These are phyloP conservation scores for Platyrinchus mystaceus DNA, from an alignment of 2,797 vertebrate genomes.

Conservation along the genomic window DNA sequence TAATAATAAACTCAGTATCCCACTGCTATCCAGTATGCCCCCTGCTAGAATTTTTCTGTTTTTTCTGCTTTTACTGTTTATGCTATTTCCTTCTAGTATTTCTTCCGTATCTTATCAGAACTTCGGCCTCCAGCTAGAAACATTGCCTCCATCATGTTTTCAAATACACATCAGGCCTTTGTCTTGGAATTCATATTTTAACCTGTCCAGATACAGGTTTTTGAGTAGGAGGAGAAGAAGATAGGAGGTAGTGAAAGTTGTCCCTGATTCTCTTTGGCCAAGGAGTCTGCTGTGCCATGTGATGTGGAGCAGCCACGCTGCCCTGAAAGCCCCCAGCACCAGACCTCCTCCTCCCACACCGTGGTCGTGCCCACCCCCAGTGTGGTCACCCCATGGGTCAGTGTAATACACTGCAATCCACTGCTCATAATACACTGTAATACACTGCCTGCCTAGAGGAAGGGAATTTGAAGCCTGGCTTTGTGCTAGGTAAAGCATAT, in stretches of 20 bases:
- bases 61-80: background rate
- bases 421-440: background rate
- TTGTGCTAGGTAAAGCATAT: background rate
- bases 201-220: background rate
- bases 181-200: background rate
- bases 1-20: background rate
- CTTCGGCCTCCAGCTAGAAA: background rate
- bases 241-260: background rate
- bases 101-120: background rate
- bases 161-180: background rate
- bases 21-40: background rate
- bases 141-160: background rate
- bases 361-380: fast-evolving
- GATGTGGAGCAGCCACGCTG: background rate
- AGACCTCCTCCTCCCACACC: background rate
- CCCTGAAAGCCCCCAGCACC: background rate
- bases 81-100: background rate
- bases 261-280: background rate
- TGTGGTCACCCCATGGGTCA: background rate
- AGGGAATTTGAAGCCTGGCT: background rate
- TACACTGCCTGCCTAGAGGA: background rate
- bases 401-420: background rate
- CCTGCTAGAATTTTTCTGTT: background rate
- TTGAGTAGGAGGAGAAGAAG: background rate
- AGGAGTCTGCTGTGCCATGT: background rate